These are phyloP conservation scores for Colossoma macropomum DNA, from an alignment of 2,113 vertebrate genomes.

Conservation along the genomic window DNA sequence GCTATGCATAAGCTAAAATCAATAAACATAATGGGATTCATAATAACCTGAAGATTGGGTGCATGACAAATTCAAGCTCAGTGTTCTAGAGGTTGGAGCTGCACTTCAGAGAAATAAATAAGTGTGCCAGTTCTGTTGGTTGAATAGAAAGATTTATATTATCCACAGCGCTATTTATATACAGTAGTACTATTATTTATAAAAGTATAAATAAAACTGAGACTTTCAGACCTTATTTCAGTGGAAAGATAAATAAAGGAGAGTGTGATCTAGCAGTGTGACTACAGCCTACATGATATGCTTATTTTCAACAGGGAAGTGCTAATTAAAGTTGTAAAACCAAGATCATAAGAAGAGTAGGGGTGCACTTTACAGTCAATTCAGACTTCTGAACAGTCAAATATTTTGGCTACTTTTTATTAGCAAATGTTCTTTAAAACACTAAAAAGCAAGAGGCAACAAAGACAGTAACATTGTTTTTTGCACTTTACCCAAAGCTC, in stretches of 20 bases:
- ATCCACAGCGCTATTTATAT: not conserved
- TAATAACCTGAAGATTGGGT: not conserved
- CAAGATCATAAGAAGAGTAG: not conserved
- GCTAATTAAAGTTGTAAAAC: not conserved
- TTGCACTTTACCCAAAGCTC: not conserved
- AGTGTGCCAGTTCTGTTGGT: not conserved
- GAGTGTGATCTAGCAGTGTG: not conserved
- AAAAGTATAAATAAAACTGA: conserved; percentile 4
- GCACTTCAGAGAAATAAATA: not conserved
- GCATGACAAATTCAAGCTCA: not conserved
- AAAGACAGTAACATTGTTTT: not conserved
- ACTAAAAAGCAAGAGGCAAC: too few species aligned
- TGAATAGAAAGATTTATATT: not conserved
- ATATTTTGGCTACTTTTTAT: too few species aligned
- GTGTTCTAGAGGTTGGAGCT: not conserved
- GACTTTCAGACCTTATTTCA: not conserved
- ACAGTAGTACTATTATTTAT: not conserved
- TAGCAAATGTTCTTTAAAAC: too few species aligned
- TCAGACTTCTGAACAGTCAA: too few species aligned
- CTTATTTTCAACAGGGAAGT: not conserved
- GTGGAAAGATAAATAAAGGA: conserved; percentile 1
- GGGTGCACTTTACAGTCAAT: not conserved
- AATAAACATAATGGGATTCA: not conserved
- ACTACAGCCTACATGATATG: too few species aligned
- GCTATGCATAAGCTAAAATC: not conserved